Evolutionary conservation across 2,113 vertebrate species (phyloP), one percentile per base, ranked within the genome.

Genomic region (Chitala chitala): DNA sequence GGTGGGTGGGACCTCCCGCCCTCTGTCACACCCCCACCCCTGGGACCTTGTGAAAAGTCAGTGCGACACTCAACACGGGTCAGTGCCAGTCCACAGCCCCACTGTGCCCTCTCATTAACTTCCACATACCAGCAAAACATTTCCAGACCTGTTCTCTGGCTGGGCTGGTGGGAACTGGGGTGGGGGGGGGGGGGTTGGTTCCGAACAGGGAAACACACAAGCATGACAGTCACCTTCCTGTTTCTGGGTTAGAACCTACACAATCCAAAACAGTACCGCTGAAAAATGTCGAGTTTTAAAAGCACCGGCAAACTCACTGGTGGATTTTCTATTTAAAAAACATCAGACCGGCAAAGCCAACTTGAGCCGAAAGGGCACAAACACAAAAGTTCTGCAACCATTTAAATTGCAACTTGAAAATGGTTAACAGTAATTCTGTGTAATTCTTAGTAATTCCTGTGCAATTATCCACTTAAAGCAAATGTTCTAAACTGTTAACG

Each of bases 121-220:
- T 93, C 93, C 92, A 93, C 91, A 93, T 92, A 90, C 73, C 81
- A 81, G 69, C 74, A 79, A 69, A 82, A 73, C 69, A 76, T 59
- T 64, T 58, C 71, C 65, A 65, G 71, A 58, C 40, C 10, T 44
- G 44, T 73, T 91, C 85, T 89, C 90, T 87, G 87, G 90, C 75
- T 77, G 83, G 84, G 84, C 88, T 86, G 91, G 88, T 93, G 90
- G 88, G 91, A 91, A 93, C 88, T 87, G 88, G 88, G 89, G 87
- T n/a, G n/a, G n/a, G n/a, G n/a, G n/a, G n/a, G n/a, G n/a, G n/a
- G n/a, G n/a, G n/a, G n/a, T n/a, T n/a, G n/a, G n/a, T n/a, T n/a
- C n/a, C n/a, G n/a, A n/a, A n/a, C n/a, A n/a, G n/a, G n/a, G n/a
- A n/a, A n/a, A n/a, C n/a, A n/a, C n/a, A n/a, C n/a, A n/a, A n/a